Base-by-base conservation (phyloP, 2,797 vertebrate species). In the Nothura maculosa region DNA sequence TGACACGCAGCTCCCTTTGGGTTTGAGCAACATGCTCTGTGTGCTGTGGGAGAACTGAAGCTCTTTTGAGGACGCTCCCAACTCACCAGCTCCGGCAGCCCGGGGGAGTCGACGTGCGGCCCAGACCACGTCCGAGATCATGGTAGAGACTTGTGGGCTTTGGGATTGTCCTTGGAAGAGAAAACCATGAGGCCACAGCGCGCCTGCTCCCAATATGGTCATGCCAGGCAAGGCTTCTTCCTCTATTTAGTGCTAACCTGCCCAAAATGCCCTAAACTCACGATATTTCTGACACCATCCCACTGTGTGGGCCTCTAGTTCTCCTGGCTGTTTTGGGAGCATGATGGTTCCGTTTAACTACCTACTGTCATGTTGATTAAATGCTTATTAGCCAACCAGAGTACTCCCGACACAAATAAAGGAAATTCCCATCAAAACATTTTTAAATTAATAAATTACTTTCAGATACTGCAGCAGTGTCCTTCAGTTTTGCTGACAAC, bases 401-500 rank as follows among this genome's bases (percentile, higher is more conserved):
- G 94, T 90, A 92, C 88, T 80, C 73, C 73, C 76, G 87, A 94
- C 34, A 17, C 79, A 94, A 58, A 87, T 45, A 92, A 89, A 96
- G 32, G 70, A 85, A 93, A 94, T 70, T 79, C 68, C 91, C 85
- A 80, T 77, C 9, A 1, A 58, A 95, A 89, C 34, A 24, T 57
- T 74, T 55, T 90, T 97, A 96, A 97, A 97, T 97, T 95, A 97
- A 98, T 98, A 98, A 98, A 95, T 98, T 98, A 97, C 82, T 96
- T 96, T 95, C 96, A 96, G 94, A 97, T 88, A 96, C 52, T 91
- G 91, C 85, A 97, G 94, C 92, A 96, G 69, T 3, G 68, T 94
- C 92, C 91, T 96, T 96, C 1, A 75, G 77, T 92, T 95, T 94
- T 80, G 95, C 92, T 96, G 96, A 97, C 42, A 48, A 52, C 92